Evolutionary conservation across 2,113 vertebrate genomes (phyloP).

Genomic region (Chloropsis cyanopogon): DNA sequence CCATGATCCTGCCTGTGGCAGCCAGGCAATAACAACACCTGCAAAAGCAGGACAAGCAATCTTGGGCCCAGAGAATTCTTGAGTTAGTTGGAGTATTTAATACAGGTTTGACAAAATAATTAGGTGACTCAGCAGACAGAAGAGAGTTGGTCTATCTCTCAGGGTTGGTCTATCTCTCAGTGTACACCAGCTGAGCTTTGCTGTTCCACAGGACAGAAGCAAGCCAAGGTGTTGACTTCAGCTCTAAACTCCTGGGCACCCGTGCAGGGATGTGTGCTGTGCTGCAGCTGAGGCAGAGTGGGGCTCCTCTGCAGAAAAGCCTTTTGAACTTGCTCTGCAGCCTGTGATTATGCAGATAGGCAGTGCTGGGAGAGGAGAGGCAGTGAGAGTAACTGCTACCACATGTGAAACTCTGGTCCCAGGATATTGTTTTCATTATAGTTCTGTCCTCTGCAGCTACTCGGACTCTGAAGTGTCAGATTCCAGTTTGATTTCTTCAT

Average conservation of each 20-base stretch:
- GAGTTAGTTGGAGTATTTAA: not conserved
- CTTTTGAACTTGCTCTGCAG: not conserved
- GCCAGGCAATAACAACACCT: not conserved
- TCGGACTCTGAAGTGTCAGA: constrained; percentile 33
- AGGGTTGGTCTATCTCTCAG: not conserved
- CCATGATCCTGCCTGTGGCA: not conserved
- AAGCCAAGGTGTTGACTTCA: not conserved
- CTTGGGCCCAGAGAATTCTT: not conserved
- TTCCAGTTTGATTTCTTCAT: constrained; percentile 59
- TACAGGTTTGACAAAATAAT: not conserved
- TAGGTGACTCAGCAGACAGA: fast-evolving
- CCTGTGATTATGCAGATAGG: not conserved
- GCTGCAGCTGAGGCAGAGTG: not conserved
- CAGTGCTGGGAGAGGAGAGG: not conserved
- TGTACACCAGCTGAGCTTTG: not conserved
- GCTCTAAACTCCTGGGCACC: not conserved
- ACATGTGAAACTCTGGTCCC: constrained; percentile 47
- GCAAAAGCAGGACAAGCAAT: not conserved
- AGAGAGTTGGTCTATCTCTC: not conserved
- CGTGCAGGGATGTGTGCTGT: not conserved
- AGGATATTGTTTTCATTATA: constrained; percentile 60
- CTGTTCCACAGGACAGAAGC: not conserved
- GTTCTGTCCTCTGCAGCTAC: constrained; percentile 50
- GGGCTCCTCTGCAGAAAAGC: not conserved
- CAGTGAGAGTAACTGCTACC: constrained; percentile 35